Conservation (phyloP, 2,888 invertebrate species). For the Sicus ferrugineus region DNA sequence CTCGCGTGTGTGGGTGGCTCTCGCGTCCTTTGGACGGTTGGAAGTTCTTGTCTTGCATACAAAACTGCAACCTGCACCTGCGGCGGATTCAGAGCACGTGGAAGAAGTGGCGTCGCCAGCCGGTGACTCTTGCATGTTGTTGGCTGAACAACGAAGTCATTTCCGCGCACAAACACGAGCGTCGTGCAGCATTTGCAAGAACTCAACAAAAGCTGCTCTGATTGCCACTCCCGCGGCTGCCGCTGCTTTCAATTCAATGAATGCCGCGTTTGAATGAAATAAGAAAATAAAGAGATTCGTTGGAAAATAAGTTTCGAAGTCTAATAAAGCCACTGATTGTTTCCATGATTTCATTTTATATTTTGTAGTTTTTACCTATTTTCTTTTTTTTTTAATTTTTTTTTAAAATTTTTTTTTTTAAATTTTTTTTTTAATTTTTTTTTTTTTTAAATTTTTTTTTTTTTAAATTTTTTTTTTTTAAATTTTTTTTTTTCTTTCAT, state of each 20-base stretch:
- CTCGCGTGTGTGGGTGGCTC: too few species aligned
- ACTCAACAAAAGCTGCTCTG: background rate
- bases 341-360: background rate
- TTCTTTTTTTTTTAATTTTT: background rate
- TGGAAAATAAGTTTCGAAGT: background rate
- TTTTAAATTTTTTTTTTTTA: constrained; percentile 19
- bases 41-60: too few species aligned
- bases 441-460: background rate
- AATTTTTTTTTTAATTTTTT: background rate
- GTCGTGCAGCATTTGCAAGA: background rate
- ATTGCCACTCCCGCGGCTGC: background rate
- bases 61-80: too few species aligned
- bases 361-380: background rate
- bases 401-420: background rate
- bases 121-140: background rate
- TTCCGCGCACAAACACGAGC: background rate
- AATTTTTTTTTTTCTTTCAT: constrained; percentile 25
- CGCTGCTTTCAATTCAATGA: background rate
- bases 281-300: background rate
- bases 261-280: background rate
- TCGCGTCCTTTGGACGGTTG: too few species aligned
- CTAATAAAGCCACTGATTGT: background rate
- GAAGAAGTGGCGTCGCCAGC: background rate
- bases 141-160: background rate
- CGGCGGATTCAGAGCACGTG: too few species aligned